These are phyloP conservation scores for Peucedramus taeniatus DNA, from an alignment of 2,113 vertebrate species.

Conservation along the genomic window DNA sequence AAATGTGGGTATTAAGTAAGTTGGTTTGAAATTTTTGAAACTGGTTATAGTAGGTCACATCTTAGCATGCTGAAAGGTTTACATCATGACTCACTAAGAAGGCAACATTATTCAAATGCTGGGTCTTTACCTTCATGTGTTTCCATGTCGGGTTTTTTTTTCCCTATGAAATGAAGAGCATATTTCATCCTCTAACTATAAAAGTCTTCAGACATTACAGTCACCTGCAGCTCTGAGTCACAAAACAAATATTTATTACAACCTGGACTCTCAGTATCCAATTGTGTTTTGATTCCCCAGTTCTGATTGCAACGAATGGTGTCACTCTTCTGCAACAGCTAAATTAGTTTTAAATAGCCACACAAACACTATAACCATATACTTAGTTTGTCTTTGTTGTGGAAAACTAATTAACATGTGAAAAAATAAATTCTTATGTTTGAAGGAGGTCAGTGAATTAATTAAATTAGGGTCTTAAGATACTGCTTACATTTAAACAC, in stretches of 20 bases:
- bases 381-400: neutral
- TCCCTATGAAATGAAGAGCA: neutral
- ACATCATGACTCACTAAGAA: neutral
- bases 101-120: neutral
- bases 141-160: neutral
- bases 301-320: neutral
- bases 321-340: neutral
- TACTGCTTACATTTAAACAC: neutral
- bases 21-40: neutral
- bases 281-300: neutral
- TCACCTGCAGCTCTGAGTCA: neutral
- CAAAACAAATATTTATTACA: neutral
- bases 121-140: neutral
- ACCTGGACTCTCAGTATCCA: neutral
- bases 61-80: neutral
- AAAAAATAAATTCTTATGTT: neutral
- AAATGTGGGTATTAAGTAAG: neutral
- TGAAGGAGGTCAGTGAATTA: neutral
- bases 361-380: neutral
- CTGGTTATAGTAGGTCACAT: neutral
- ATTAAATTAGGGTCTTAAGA: neutral
- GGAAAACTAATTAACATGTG: neutral
- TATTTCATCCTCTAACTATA: neutral
- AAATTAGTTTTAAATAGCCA: neutral
- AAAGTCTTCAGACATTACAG: neutral